Conservation (phyloP, 1,140 invertebrate genomes). For the Maconellicoccus hirsutus region DNA sequence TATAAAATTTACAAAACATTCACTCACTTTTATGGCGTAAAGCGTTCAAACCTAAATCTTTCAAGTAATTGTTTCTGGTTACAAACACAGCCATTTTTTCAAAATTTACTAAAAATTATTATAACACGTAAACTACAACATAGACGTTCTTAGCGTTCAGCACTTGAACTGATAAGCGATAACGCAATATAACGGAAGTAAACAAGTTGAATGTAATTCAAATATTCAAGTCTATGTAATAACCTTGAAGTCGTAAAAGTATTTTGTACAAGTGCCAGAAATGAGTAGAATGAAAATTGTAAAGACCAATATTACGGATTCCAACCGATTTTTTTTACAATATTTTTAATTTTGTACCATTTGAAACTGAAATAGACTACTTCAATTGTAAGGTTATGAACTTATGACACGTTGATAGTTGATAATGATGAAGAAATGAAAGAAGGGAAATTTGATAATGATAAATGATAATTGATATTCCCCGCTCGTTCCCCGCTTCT, state of each 20-base stretch:
- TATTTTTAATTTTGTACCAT: no score
- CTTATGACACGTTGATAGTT: no score
- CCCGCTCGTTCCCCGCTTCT: no score
- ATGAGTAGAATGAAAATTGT: background rate
- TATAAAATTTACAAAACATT: no score
- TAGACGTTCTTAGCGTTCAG: background rate
- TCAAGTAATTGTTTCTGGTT: background rate
- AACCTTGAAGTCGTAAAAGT: slow-evolving; percentile 1
- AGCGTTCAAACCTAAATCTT: background rate
- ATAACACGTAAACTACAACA: background rate
- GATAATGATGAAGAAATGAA: no score
- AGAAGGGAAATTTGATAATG: no score
- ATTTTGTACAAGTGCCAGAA: slow-evolving; percentile 10
- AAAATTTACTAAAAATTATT: background rate
- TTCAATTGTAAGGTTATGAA: no score
- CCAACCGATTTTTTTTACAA: no score
- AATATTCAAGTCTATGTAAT: background rate
- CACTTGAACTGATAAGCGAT: background rate
- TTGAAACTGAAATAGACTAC: no score
- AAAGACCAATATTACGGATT: no score
- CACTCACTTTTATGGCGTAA: slow-evolving; percentile 3
- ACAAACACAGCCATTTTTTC: slow-evolving; percentile 11
- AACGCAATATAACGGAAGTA: slow-evolving; percentile 15
- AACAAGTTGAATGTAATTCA: background rate
- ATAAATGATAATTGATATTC: no score